phyloP scores from a whole-genome alignment of 1,140 invertebrate species.

The Hirudo medicinalis region DNA sequence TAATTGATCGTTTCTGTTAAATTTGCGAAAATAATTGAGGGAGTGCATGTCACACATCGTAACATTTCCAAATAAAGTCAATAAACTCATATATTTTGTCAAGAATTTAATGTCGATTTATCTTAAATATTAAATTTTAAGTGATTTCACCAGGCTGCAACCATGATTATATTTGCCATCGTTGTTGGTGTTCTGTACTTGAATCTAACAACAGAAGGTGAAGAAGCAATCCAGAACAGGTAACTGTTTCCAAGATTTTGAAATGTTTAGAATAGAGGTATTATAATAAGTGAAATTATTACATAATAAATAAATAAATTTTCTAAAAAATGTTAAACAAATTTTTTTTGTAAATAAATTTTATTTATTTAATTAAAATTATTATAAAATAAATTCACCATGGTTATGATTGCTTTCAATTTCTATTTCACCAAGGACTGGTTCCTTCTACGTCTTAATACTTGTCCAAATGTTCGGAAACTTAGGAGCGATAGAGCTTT shows the following conservation, averaged over 20 bases:
- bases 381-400: not conserved
- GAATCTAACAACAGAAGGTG: no score
- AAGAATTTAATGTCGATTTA: no score
- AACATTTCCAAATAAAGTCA: conserved; percentile 1
- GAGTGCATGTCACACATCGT: not conserved
- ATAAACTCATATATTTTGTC: not conserved
- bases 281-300: not conserved
- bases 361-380: not conserved
- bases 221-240: not conserved
- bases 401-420: not conserved
- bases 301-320: no score
- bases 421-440: conserved; percentile 14
- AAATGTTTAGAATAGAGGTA: not conserved
- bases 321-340: no score
- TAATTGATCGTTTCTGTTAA: no score
- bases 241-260: not conserved
- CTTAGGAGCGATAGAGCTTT: conserved; percentile 37
- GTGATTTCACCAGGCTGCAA: no score
- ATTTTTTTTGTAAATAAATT: no score
- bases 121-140: no score
- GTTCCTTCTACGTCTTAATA: conserved; percentile 31
- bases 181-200: no score
- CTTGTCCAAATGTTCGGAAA: conserved; percentile 40
- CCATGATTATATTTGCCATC: no score
- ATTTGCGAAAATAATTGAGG: no score